Evolutionary conservation across 2,113 vertebrate species (phyloP), one percentile per base, ranked within the genome.

Genomic region (Coregonus clupeaformis): DNA sequence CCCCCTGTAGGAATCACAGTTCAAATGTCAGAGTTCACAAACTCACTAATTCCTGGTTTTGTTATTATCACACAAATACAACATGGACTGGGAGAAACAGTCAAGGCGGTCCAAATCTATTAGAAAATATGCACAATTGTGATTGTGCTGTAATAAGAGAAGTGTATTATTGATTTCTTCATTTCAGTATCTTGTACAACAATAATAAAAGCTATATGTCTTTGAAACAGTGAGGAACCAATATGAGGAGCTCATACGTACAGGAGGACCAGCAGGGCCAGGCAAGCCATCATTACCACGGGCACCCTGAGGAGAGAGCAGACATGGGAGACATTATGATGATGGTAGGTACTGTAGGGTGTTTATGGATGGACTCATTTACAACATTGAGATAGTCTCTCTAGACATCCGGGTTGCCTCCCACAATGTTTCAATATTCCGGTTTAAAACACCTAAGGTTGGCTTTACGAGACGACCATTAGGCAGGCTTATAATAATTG

Each of bases 261-360:
- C 97, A 7, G 96, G 96, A 71, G 97, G 97, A 83, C 97, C 97
- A 73, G 96, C 97, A 0, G 97, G 97, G 71, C 97, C 97, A 1
- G 97, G 95, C 74, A 98, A 91, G 27, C 97, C 97, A 29, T 99
- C 97, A 1, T 98, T 98, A 88, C 97, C 97, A 79, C 97, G 95
- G 63, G 97, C 97, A 77, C 97, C 97, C 97, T 98, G 86, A 42
- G 64, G 75, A 32, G 30, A 79, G 70, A 75, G 72, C 27, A 82
- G 24, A 72, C 2, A 67, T 49, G 13, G 30, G 65, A 30, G 32
- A 68, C 32, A 63, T 24, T 64, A 80, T 4, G 24, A 60, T 52
- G 63, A 55, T 32, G 64, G 67, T 22, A 30, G 86, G 30, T 52
- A 36, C 18, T 1, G 7, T 16, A 2, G 14, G 49, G 16, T 52